Base-by-base conservation (phyloP, 2,797 vertebrate species). In the Pseudomugil gertrudae region DNA sequence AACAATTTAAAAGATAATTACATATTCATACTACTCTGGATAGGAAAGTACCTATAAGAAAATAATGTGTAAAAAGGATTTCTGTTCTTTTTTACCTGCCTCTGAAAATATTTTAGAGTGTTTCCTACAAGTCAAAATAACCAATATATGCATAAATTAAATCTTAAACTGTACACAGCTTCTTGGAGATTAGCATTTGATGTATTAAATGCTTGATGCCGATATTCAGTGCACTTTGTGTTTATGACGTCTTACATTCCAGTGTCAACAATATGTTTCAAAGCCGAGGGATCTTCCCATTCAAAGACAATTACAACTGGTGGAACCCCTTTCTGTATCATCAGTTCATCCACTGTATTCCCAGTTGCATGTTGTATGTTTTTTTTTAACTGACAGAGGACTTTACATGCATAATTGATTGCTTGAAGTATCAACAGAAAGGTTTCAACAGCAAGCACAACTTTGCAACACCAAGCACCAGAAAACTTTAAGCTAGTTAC, bases 1-100 rank as follows among this genome's bases (percentile, higher is more conserved):
- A 93, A 91, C 88, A 92, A 94, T 94, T 93, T 92, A 92, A 93
- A 91, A 92, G 89, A 89, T 91, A 94, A 95, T 94, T 76, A 87
- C 91, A 93, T 87, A 88, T 92, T 90, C 84, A 88, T 89, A 71
- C 89, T 81, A 82, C 88, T 89, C 63, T n/a, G 60, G 58, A 72
- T 67, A 78, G 75, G 69, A 84, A 74, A 88, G 85, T 53, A 73
- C 78, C 79, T 69, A 72, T 56, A 78, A 85, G 81, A 67, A 80
- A 84, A 85, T 86, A 89, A 87, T 63, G 78, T 80, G 65, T 76
- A 72, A 77, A 65, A 84, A 79, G 61, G 72, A 68, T 85, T 90
- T 83, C 58, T 77, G 63, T 69, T 77, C 67, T 77, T 53, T 83
- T 83, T 86, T 81, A 75, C 69, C 65, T 81, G 67, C 62, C 86